Evolutionary conservation across 2,888 invertebrate species (phyloP).

Genomic region (Agonum fuliginosum): DNA sequence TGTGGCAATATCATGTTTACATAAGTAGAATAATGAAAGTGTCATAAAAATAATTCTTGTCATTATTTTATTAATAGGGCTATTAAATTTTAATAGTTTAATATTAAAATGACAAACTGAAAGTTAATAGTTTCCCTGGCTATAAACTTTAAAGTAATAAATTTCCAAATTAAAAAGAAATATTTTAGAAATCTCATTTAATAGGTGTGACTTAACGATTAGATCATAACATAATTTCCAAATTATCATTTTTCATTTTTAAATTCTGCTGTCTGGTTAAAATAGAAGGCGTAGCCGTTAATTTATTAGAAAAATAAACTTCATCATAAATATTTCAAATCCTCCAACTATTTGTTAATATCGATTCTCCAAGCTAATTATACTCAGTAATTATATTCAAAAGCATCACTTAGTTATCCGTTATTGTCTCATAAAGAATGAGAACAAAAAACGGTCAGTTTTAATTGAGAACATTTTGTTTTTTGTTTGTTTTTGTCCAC

Average conservation of each 20-base stretch:
- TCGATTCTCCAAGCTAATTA: constrained; percentile 44
- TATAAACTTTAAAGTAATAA: constrained; percentile 3
- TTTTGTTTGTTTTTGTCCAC: constrained; percentile 26
- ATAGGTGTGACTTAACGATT: constrained; percentile 28
- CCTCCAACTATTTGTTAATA: constrained; percentile 43
- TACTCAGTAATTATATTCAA: constrained; percentile 44
- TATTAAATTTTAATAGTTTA: background rate
- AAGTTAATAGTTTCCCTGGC: background rate
- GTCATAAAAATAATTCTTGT: no score
- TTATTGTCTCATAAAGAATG: constrained; percentile 51
- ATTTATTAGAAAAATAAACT: constrained; percentile 44
- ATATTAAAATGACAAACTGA: background rate
- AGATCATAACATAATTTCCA: constrained; percentile 19
- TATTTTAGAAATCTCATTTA: constrained; percentile 20
- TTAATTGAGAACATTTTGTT: constrained; percentile 51
- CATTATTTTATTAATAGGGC: background rate
- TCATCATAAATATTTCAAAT: constrained; percentile 44
- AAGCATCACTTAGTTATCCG: constrained; percentile 49
- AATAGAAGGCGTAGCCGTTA: constrained; percentile 2
- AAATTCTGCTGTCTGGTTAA: background rate
- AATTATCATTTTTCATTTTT: constrained; percentile 37
- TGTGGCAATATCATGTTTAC: no score
- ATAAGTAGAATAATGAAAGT: no score
- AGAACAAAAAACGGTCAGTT: constrained; percentile 40
- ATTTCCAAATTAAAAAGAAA: constrained; percentile 20